Base-by-base conservation (phyloP, 2,797 vertebrate genomes). In the Tokudaia muenninki region DNA sequence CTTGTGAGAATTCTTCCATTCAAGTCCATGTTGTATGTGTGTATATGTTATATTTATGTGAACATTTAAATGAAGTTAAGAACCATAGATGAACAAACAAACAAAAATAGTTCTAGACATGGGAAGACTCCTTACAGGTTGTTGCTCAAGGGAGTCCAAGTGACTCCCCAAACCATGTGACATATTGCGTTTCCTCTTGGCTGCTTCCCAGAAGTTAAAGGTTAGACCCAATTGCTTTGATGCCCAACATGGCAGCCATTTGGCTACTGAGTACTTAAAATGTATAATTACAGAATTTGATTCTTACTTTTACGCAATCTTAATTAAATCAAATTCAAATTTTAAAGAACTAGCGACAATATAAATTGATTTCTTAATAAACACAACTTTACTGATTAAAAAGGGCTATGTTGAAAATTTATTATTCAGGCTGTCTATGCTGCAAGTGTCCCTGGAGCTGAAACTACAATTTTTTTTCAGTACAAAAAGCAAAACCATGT, bases 341-440 rank as follows among this genome's bases (percentile, higher is more conserved):
- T 92, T 94, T 97, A 93, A 37, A 92, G 31, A 82, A 89, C 74
- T 5, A 37, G 26, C 90, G 70, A 13, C 52, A 89, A 93, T 89
- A 6, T 83, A 90, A 96, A 92, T 41, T 79, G 89, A 52, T 87
- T 88, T 88, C 44, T 87, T 72, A 77, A 59, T 90, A 72, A 84
- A 94, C 0, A 34, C n/a, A 88, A 65, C 11, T 78, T 95, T 91
- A 87, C 78, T 83, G 24, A 77, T 96, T 95, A 65, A 59, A 59
- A 92, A 88, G 0, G 3, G 22, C 7, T 87, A 55, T 17, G 17
- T 19, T 94, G 83, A 96, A 94, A 97, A 81, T 44, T 31, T 55
- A 91, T 26, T 70, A 57, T 81, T 50, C 63, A 70, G 65, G 89
- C 14, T 82, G 16, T 29, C 84, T 78, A 22, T 83, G 17, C 11